Evolutionary conservation across 1,140 invertebrate genomes (phyloP).

Genomic region (Charaxes varanes): DNA sequence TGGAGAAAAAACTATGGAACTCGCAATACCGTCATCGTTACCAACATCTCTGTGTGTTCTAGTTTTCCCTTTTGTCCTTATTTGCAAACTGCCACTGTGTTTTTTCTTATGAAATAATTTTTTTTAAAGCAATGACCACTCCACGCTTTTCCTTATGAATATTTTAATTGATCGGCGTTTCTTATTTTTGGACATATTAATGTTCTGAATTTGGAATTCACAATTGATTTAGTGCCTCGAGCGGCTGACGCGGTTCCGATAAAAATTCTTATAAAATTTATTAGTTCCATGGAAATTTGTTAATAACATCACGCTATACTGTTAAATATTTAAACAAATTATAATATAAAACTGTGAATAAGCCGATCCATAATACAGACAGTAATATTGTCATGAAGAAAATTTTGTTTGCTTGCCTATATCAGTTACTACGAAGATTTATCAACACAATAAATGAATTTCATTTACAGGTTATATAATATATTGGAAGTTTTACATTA

Average conservation of each 20-base stretch:
- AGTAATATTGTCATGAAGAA: too few species aligned
- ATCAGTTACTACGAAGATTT: too few species aligned
- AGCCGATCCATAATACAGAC: too few species aligned
- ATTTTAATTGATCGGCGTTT: conserved; percentile 63
- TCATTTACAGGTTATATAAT: too few species aligned
- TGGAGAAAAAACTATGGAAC: too few species aligned
- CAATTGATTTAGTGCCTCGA: conserved; percentile 48
- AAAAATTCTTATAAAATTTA: conserved; percentile 17
- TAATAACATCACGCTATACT: conserved; percentile 12
- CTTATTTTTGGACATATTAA: conserved; percentile 52
- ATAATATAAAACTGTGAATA: neutral
- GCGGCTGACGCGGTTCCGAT: conserved; percentile 31
- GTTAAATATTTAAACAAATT: conserved; percentile 13
- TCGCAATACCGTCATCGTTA: too few species aligned
- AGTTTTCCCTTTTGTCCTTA: too few species aligned
- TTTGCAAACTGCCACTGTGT: too few species aligned
- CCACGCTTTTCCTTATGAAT: conserved; percentile 28
- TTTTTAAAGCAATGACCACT: conserved; percentile 14
- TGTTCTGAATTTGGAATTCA: conserved; percentile 36
- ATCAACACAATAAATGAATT: too few species aligned
- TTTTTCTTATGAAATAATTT: conserved; percentile 4
- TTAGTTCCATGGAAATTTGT: conserved; percentile 10
- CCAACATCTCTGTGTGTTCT: too few species aligned
- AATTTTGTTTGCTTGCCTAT: too few species aligned
- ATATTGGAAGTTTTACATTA: too few species aligned